These are phyloP conservation scores for Chamaetylas fuelleborni DNA, from an alignment of 2,113 vertebrate genomes.

Conservation along the genomic window DNA sequence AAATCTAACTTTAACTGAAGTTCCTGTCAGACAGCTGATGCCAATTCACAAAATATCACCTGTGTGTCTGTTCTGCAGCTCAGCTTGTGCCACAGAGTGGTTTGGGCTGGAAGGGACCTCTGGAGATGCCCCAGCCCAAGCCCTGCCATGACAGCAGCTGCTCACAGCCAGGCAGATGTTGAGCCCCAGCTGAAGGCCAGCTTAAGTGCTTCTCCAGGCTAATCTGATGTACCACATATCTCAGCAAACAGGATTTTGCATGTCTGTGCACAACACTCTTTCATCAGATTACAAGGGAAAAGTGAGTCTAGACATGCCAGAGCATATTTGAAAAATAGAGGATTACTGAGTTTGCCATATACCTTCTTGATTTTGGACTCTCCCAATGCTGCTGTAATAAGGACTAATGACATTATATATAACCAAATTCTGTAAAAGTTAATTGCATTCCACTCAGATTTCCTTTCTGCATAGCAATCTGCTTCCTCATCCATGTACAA, in stretches of 20 bases:
- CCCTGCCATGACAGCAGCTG: background rate
- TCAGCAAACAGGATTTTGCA: slow-evolving; percentile 48
- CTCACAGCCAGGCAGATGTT: background rate
- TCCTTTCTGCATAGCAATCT: background rate
- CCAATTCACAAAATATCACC: background rate
- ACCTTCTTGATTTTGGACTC: slow-evolving; percentile 8
- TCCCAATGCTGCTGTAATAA: background rate
- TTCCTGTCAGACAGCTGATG: background rate
- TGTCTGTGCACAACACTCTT: slow-evolving; percentile 38
- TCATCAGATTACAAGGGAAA: slow-evolving; percentile 41
- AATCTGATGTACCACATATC: background rate
- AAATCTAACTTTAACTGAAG: background rate
- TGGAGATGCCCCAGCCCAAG: background rate
- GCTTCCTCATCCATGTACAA: background rate
- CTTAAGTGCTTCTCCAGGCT: background rate
- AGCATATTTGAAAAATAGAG: slow-evolving; percentile 29
- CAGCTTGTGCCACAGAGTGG: background rate
- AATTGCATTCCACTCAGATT: background rate
- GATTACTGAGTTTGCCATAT: slow-evolving; percentile 28
- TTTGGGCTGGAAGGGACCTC: background rate
- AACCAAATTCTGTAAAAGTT: background rate
- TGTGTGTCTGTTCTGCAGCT: background rate
- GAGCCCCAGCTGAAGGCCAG: background rate
- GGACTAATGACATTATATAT: background rate
- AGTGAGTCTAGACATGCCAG: slow-evolving; percentile 33